phyloP scores from a whole-genome alignment of 2,888 invertebrate species.

The Ellobium chinense region DNA sequence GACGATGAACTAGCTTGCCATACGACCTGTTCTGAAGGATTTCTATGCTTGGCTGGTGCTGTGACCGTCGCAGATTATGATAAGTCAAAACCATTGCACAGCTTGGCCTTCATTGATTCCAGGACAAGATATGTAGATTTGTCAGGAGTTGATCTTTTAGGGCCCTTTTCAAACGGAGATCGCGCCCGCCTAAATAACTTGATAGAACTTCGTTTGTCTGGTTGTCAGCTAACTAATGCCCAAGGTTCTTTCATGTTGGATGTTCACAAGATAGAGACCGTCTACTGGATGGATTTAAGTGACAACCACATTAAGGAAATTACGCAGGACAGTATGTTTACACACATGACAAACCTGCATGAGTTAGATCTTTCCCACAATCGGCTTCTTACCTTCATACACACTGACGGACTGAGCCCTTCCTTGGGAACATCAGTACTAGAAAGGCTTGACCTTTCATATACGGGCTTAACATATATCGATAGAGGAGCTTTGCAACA shows the following conservation, averaged over 20 bases:
- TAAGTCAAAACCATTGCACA: not conserved
- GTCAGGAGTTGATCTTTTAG: not conserved
- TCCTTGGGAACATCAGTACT: not conserved
- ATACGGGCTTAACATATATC: conserved; percentile 1
- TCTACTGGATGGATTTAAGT: not conserved
- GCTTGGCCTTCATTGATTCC: conserved; percentile 23
- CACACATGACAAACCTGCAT: not conserved
- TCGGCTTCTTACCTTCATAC: not conserved
- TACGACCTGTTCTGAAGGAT: conserved; percentile 43
- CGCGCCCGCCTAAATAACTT: not conserved
- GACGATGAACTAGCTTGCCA: conserved; percentile 58
- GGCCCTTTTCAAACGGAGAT: too few species aligned
- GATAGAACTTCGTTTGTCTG: not conserved
- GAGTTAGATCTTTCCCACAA: not conserved
- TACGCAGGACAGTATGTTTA: not conserved
- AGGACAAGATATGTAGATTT: not conserved
- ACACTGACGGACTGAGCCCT: not conserved
- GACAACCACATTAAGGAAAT: not conserved
- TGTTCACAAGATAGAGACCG: not conserved
- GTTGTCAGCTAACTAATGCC: not conserved
- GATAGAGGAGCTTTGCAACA: not conserved
- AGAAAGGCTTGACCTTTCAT: conserved; percentile 23
- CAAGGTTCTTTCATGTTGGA: not conserved
- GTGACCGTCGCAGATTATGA: conserved; percentile 30
- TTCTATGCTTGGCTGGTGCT: conserved; percentile 45